Evolutionary conservation across 2,888 invertebrate genomes (phyloP).

Genomic region (Coenonympha glycerion): DNA sequence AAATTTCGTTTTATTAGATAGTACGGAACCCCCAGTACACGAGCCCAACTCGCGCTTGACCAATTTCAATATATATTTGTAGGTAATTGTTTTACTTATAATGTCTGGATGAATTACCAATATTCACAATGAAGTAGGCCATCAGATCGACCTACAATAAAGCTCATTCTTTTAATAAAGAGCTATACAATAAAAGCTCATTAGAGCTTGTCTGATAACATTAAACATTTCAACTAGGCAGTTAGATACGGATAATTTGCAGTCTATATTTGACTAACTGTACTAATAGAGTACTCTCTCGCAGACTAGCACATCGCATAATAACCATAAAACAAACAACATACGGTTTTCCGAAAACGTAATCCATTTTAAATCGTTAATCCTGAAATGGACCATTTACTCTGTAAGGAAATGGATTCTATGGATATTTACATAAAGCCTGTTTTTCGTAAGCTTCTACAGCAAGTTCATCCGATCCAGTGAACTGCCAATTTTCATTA

Average conservation of each 20-base stretch:
- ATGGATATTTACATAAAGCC: slow-evolving; percentile 2
- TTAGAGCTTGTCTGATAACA: background rate
- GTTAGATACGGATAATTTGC: background rate
- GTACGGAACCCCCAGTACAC: too few species aligned
- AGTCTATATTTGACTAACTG: background rate
- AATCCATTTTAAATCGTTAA: slow-evolving; percentile 26
- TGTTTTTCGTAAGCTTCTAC: slow-evolving; percentile 25
- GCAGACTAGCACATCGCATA: slow-evolving; percentile 2
- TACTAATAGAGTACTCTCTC: background rate
- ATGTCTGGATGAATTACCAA: too few species aligned
- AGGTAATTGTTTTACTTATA: too few species aligned
- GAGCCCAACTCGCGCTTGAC: too few species aligned
- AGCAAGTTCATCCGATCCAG: slow-evolving; percentile 54
- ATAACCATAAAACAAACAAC: slow-evolving; percentile 17
- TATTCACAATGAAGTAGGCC: too few species aligned
- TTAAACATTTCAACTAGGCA: background rate
- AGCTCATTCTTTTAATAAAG: background rate
- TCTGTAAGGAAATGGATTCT: slow-evolving; percentile 5
- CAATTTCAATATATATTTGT: too few species aligned
- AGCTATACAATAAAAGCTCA: background rate
- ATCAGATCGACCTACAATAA: too few species aligned
- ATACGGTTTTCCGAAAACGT: slow-evolving; percentile 40
- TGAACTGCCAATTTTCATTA: slow-evolving; percentile 72
- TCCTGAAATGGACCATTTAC: background rate
- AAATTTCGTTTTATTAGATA: too few species aligned